Percentiles rank a stretch among this genome's conserved stretches.
Evolutionary conservation across 2,888 invertebrate species (phyloP).

Genomic region (Steinernema scapterisci): DNA sequence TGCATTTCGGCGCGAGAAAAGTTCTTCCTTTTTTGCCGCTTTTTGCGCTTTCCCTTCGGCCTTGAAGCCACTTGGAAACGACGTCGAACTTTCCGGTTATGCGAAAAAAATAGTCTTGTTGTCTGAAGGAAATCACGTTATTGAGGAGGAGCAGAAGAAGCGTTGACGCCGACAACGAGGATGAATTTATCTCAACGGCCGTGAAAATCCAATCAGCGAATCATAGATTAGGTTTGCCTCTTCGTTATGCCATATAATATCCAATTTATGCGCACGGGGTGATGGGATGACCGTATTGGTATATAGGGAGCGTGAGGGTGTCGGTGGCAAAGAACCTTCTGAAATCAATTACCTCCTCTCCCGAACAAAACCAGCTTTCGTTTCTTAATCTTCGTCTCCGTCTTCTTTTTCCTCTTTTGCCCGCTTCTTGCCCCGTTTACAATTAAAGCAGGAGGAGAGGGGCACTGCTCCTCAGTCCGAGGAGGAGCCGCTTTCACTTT

Average conservation of each 20-base stretch:
- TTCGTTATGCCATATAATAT: not conserved
- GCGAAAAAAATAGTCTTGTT: not conserved
- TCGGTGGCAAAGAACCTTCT: not conserved
- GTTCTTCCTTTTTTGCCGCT: no score
- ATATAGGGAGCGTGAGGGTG: no score
- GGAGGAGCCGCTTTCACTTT: not conserved
- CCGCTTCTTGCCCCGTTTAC: not conserved
- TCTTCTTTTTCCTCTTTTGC: not conserved
- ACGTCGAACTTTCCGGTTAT: no score
- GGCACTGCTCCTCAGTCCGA: not conserved
- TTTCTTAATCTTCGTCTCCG: not conserved
- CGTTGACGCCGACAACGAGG: not conserved
- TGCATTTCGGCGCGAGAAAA: not conserved
- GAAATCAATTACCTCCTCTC: not conserved
- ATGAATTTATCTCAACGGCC: not conserved
- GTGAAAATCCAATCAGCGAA: not conserved
- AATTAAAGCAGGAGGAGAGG: constrained; percentile 11
- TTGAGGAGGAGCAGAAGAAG: not conserved
- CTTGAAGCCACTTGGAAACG: no score
- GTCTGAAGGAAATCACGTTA: not conserved
- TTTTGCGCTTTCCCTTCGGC: no score
- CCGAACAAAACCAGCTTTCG: not conserved
- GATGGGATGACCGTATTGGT: not conserved
- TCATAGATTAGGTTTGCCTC: not conserved
- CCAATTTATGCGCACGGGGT: not conserved